Conservation (phyloP, 92 coral and sea anemone genomes). For the Phenganax marumi region DNA sequence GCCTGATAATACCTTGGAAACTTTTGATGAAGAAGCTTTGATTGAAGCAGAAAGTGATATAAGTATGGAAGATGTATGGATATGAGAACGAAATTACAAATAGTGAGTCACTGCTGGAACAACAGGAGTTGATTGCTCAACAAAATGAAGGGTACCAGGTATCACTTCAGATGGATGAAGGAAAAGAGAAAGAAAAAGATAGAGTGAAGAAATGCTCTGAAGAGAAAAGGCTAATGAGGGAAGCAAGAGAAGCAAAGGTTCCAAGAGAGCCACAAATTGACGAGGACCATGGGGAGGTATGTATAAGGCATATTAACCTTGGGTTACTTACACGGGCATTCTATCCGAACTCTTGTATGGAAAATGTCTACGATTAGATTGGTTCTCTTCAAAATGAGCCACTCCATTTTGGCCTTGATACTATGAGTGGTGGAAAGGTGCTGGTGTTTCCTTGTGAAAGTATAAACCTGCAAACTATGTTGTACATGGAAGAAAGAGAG, state of each 20-base stretch:
- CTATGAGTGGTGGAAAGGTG: constrained; percentile 7
- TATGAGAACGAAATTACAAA: not conserved
- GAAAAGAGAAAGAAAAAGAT: constrained; percentile 14
- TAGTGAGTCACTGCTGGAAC: not conserved
- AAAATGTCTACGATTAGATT: constrained; percentile 9
- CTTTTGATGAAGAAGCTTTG: not conserved
- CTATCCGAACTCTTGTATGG: not conserved
- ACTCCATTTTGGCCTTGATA: constrained; percentile 24
- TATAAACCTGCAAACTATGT: constrained; percentile 15
- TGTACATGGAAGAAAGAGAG: constrained; percentile 35
- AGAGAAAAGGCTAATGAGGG: constrained; percentile 6
- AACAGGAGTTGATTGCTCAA: not conserved
- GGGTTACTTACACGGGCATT: constrained; percentile 16
- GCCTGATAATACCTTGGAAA: not conserved
- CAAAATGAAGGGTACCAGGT: constrained; percentile 16
- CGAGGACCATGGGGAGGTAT: not conserved
- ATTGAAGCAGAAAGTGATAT: not conserved
- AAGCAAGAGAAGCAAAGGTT: constrained; percentile 4
- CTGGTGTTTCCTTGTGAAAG: constrained; percentile 9
- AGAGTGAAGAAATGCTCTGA: not conserved
- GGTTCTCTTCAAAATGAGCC: constrained; percentile 32
- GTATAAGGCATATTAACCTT: not conserved
- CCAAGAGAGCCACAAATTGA: constrained; percentile 6
- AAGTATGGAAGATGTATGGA: not conserved
- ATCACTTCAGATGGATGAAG: constrained; percentile 13